Evolutionary conservation across 2,797 vertebrate species (phyloP), one percentile per base, ranked within the genome.

Genomic region (Psittacula derbiana): DNA sequence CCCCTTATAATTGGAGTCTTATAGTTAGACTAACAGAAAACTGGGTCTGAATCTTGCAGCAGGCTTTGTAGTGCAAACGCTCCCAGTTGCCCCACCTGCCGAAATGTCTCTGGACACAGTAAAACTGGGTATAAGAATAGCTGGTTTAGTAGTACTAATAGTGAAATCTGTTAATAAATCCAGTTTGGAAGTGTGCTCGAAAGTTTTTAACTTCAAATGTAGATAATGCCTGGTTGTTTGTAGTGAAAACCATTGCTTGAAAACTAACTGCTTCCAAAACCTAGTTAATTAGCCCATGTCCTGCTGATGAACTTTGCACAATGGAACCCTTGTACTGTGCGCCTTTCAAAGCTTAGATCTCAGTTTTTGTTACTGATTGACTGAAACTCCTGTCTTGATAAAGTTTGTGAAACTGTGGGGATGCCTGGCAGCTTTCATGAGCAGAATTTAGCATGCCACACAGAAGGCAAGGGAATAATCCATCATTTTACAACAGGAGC

Each of bases 221-320:
- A 16, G 43, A 5, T 47, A 82, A 64, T 28, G 61, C 55, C 61
- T 49, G 64, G 28, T 62, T 76, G 66, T 61, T 74, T 8, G 44
- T 50, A 58, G 79, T 40, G 79, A 86, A 69, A 91, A 58, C 74
- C 64, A 3, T 92, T 93, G 80, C 79, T 70, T 93, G 94, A 53
- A 82, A 92, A 93, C 86, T 65, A 86, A 62, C 53, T 66, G 85
- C 86, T 94, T 97, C 93, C 95, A 95, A 88, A 95, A 95, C 95
- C 90, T 92, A 81, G 96, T 96, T 97, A 96, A 96, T 96, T 97
- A 96, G 96, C 88, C 91, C 2, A 0, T 94, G 93, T 97, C 92
- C 93, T 91, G 70, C 82, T 92, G 94, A 72, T 96, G 94, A 96
- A 92, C 93, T 96, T 96, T 90, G 90, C 93, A 93, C 78, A 83